These are phyloP conservation scores for Holcopasites calliopsidis DNA, from an alignment of 1,140 invertebrate species.

Conservation along the genomic window DNA sequence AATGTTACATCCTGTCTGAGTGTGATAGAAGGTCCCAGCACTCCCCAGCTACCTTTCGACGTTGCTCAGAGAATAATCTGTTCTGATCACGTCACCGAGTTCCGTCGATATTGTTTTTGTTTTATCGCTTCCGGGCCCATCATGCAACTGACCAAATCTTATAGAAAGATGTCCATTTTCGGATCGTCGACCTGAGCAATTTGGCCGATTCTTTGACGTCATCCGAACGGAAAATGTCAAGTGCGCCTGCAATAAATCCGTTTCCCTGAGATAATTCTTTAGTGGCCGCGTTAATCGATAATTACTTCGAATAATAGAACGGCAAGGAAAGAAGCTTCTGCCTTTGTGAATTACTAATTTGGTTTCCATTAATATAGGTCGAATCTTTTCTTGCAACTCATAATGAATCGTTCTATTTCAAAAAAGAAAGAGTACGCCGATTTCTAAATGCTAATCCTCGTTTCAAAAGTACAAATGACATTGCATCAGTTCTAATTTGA, in stretches of 20 bases:
- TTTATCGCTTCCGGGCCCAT: slow-evolving; percentile 17
- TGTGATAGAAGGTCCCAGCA: slow-evolving; percentile 59
- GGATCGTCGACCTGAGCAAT: neutral
- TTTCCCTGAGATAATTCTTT: neutral
- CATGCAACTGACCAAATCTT: neutral
- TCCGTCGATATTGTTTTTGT: slow-evolving; percentile 41
- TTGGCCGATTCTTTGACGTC: neutral
- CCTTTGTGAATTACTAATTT: no score
- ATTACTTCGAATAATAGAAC: no score
- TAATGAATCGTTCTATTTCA: no score
- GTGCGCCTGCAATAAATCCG: neutral
- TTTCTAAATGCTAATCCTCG: no score
- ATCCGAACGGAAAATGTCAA: neutral
- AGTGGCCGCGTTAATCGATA: no score
- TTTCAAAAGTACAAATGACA: no score
- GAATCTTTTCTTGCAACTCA: no score
- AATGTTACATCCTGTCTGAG: slow-evolving; percentile 72
- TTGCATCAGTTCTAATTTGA: slow-evolving; percentile 2
- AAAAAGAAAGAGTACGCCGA: no score
- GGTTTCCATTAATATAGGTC: no score
- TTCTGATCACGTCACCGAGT: slow-evolving; percentile 36
- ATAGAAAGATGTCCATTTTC: neutral
- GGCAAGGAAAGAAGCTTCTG: no score
- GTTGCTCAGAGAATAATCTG: slow-evolving; percentile 51
- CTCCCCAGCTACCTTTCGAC: slow-evolving; percentile 48